Evolutionary conservation across 2,113 vertebrate species (phyloP), one percentile per base, ranked within the genome.

Genomic region (Chionomys nivalis): DNA sequence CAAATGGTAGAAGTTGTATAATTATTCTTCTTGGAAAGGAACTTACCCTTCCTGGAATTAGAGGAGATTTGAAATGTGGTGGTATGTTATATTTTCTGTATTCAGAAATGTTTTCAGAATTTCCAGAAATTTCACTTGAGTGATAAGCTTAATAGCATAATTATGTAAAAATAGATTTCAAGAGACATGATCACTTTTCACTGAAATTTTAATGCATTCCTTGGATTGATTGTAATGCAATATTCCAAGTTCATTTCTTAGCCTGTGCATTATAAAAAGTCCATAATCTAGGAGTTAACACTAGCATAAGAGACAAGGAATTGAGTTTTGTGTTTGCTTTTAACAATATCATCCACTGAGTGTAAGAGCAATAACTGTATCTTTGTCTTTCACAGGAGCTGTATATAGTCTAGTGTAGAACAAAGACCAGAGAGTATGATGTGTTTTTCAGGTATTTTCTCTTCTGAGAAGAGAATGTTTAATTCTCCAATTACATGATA

Each of bases 311-410:
- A 92, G 77, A 89, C 4, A 52, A 10, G 44, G 86, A 94, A 95
- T 83, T 92, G 72, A 65, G 72, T 58, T 87, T 95, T 91, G 49
- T 58, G 82, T 52, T 96, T 91, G 61, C 19, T 89, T 97, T 96
- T 97, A 94, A 96, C 88, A 90, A 89, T 96, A 93, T 96, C 75
- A 79, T 96, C 82, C 73, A 55, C 47, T 94, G 42, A 90, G 12
- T 94, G 31, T 91, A 95, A 87, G 94, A 96, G 82, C 75, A 97
- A 94, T 87, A 98, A 94, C 91, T 97, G 89, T 52, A 91, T 81
- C 24, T 75, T 91, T 89, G 52, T 94, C 70, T 87, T 96, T 55
- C 44, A 63, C 13, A 91, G 55, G 86, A 94, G 70, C 77, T 87
- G 52, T 87, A 68, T 26, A 42, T 91, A 94, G 93, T 97, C 94